Base-by-base conservation (phyloP, 2,888 invertebrate species). In the Rhagophthalmus giganteus region DNA sequence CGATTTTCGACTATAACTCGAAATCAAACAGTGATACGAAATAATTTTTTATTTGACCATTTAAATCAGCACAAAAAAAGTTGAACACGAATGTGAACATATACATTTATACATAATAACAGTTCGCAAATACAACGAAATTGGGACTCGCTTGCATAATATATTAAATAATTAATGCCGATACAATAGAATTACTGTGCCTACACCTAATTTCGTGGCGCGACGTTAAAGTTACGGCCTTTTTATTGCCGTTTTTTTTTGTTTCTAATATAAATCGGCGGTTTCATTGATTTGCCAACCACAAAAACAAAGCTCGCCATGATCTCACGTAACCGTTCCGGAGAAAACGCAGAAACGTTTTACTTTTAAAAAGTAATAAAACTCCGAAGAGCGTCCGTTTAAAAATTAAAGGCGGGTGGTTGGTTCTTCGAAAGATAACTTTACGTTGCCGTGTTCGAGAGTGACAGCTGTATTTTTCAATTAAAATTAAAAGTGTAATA, bases 401-500 rank as follows among this genome's bases (percentile, higher is more conserved):
- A 28, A 28, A 28, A 28, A 9, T 28, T 28, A 28, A 28, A 6
- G 11, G 28, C 10, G 2, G 5, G 1, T 10, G 8, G n/a, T 28
- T 9, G 2, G 2, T 10, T 6, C 9, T 10, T 6, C 38, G 11
- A 9, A 7, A 38, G 38, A 39, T 39, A 39, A 39, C 30, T 39
- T 15, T n/a, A 39, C 16, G 8, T 28, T 30, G 12, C 28, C 9
- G 9, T 14, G 6, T 25, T 31, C 12, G 8, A 14, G 14, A 45
- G 34, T 37, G 45, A 37, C 25, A 35, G 45, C 45, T 25, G 25
- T 41, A 30, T 20, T 39, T 39, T 47, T 33, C 30, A 45, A 47
- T 38, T 47, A 32, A 47, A 39, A 39, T 25, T 12, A 26, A 15
- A 32, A 38, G 31, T 25, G 20, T 35, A 16, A 7, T 30, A 12